phyloP scores from a whole-genome alignment of 2,888 invertebrate genomes.

The Morpho helenor region DNA sequence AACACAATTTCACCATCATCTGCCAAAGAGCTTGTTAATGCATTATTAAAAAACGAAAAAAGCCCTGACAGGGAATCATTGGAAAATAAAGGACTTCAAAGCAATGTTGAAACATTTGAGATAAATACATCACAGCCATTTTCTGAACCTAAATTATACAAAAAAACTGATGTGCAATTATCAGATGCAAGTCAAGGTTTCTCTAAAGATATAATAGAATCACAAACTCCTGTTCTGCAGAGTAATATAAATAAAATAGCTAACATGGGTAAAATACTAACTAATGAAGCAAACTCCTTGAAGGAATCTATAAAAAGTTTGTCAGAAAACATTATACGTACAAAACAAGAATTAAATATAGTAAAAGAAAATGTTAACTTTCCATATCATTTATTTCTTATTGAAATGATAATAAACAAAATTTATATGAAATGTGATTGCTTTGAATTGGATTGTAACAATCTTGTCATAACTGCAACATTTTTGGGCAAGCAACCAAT shows the following conservation, averaged over 20 bases:
- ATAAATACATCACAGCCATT: constrained; percentile 34
- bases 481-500: constrained; percentile 67
- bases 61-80: constrained; percentile 6
- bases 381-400: constrained; percentile 66
- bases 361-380: constrained; percentile 48
- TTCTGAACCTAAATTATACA: constrained; percentile 37
- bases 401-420: constrained; percentile 68
- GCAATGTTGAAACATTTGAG: constrained; percentile 15
- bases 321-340: constrained; percentile 52
- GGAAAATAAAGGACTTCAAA: constrained; percentile 15
- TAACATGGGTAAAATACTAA: constrained; percentile 63
- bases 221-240: constrained; percentile 37
- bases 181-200: constrained; percentile 1
- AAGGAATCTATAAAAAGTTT: constrained; percentile 59
- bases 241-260: constrained; percentile 27
- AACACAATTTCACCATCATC: constrained; percentile 12
- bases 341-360: constrained; percentile 46
- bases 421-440: constrained; percentile 74
- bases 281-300: constrained; percentile 63
- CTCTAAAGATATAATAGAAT: constrained; percentile 30
- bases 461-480: constrained; percentile 59
- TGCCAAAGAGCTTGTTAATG: constrained; percentile 17
- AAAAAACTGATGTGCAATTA: constrained; percentile 25
- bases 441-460: constrained; percentile 63
- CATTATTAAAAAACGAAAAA: constrained; percentile 21